Evolutionary conservation across 2,113 vertebrate species (phyloP), one percentile per base, ranked within the genome.

Genomic region (Circaetus cinerascens): DNA sequence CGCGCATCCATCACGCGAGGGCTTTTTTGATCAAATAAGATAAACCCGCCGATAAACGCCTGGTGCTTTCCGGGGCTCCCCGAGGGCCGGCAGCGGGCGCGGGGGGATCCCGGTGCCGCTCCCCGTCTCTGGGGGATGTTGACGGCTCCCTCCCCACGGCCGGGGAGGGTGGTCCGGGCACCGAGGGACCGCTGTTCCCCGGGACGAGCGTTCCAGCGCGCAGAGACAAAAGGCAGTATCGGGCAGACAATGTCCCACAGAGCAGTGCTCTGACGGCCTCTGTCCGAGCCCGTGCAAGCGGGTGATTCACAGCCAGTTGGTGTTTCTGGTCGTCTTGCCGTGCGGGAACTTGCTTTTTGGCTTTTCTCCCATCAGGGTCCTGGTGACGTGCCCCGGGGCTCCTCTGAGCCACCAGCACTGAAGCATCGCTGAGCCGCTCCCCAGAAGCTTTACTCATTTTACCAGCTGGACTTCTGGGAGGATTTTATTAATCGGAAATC

Each of bases 191-290:
- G 11, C 71, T 88, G n/a, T 82, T 91, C 74, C 73, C 67, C 0
- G 1, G 74, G 74, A 32, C 0, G 3, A 43, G 60, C 0, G 1
- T 83, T 66, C 19, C 71, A n/a, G 87, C 2, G 2, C 0, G 0
- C 46, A 4, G 68, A 26, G 86, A 89, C 94, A 88, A 74, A 88
- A 45, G 78, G 66, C 87, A 41, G 75, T 60, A 5, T 75, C 9
- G 15, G 84, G 64, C 89, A 75, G 87, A 94, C 84, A 87, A 57
- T 78, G 85, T 95, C 41, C 46, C 82, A 71, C 92, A 82, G 71
- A 88, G 59, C 51, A 63, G 46, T 0, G 0, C 69, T 74, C 34
- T 75, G 85, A 50, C 4, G 3, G 74, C 22, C 69, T 89, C 90
- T 72, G 90, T 91, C 73, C 64, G 6, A 83, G 74, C 80, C 77